A percentile compares a stretch with the other conserved stretches of the same genome.
Conservation (phyloP, 2,888 invertebrate genomes). For the Dynastes hyllus region DNA sequence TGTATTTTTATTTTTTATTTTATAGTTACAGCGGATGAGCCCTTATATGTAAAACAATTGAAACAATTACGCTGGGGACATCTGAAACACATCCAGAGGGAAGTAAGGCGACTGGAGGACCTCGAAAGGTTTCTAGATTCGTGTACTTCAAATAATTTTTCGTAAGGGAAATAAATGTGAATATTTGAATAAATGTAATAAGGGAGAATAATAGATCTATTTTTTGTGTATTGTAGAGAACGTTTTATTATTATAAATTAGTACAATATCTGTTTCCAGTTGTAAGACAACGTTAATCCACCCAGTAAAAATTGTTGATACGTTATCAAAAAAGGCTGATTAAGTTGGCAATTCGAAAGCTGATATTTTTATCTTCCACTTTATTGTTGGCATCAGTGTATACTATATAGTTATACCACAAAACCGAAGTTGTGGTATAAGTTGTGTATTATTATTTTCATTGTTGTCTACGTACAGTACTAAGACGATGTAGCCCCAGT, state of each 20-base stretch:
- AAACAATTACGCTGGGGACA: slow-evolving; percentile 71
- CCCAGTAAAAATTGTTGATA: too few relatives aligned
- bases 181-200: slow-evolving; percentile 26
- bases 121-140: slow-evolving; percentile 70
- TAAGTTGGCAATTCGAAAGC: too few relatives aligned
- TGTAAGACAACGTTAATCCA: not conserved
- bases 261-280: not conserved
- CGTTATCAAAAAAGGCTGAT: too few relatives aligned
- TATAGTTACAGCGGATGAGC: slow-evolving; percentile 59
- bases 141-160: slow-evolving; percentile 59
- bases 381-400: too few relatives aligned
- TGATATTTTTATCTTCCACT: too few relatives aligned
- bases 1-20: too few relatives aligned
- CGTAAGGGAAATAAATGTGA: slow-evolving; percentile 39
- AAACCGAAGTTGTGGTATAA: too few relatives aligned
- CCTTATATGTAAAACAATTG: slow-evolving; percentile 68
- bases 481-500: too few relatives aligned
- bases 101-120: slow-evolving; percentile 69
- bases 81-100: slow-evolving; percentile 70
- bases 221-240: not conserved
- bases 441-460: not conserved
- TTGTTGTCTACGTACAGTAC: not conserved
- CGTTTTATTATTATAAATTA: not conserved
- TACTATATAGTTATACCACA: too few relatives aligned
- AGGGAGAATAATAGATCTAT: slow-evolving; percentile 8